Evolutionary conservation across 2,113 vertebrate genomes (phyloP).

Genomic region (Oryzias woworae): DNA sequence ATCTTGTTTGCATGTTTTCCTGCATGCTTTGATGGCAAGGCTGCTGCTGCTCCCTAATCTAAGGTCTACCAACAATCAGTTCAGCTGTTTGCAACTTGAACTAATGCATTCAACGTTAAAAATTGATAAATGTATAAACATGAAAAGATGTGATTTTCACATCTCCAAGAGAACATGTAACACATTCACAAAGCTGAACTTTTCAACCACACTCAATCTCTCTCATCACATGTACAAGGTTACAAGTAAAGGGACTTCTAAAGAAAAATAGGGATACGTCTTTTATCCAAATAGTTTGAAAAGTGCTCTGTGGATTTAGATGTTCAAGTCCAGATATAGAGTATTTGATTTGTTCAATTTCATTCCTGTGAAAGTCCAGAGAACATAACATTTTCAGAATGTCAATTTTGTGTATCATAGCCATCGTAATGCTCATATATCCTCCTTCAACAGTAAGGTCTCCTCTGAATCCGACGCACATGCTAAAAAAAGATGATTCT

Average conservation of each 20-base stretch:
- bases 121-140: conserved; percentile 36
- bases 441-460: conserved; percentile 66
- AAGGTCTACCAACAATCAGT: conserved; percentile 52
- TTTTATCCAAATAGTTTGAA: conserved; percentile 68
- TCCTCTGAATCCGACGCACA: conserved; percentile 61
- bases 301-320: conserved; percentile 71
- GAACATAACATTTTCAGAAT: conserved; percentile 60
- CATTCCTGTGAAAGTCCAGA: conserved; percentile 60
- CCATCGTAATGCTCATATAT: conserved; percentile 61
- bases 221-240: conserved; percentile 46
- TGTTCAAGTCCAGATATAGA: conserved; percentile 59
- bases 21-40: conserved; percentile 42
- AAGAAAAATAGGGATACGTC: conserved; percentile 61
- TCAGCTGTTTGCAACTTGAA: conserved; percentile 32
- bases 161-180: conserved; percentile 16
- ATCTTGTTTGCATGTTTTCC: conserved; percentile 53
- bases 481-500: conserved; percentile 63
- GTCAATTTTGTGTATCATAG: conserved; percentile 69
- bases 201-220: conserved; percentile 40
- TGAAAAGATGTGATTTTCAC: conserved; percentile 36
- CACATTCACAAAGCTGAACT: conserved; percentile 42
- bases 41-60: conserved; percentile 56
- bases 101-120: conserved; percentile 47
- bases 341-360: conserved; percentile 74
- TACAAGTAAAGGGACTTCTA: conserved; percentile 61